These are phyloP conservation scores for Agapostemon virescens DNA, from an alignment of 2,888 invertebrate species.

Conservation along the genomic window DNA sequence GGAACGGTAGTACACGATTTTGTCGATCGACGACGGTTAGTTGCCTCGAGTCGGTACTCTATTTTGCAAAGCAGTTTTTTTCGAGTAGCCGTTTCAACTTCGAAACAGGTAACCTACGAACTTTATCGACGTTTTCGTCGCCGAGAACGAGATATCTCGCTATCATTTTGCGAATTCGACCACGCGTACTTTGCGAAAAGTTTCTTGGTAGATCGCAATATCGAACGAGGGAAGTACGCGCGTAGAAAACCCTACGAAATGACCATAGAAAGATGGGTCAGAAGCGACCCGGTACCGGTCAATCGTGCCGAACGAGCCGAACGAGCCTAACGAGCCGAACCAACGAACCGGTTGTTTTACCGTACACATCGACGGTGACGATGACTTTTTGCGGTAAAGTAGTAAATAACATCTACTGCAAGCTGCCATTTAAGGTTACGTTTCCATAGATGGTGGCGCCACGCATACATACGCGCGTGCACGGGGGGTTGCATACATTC, in stretches of 20 bases:
- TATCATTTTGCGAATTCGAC: no score
- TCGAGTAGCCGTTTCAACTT: background rate
- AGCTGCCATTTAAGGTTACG: slow-evolving; percentile 73
- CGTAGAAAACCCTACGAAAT: background rate
- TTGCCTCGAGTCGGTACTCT: no score
- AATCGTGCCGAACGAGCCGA: background rate
- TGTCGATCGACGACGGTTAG: no score
- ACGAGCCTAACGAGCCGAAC: background rate
- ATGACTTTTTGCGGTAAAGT: slow-evolving; percentile 51
- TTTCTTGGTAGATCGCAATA: background rate
- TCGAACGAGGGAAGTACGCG: background rate
- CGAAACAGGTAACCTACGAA: background rate
- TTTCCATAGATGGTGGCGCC: slow-evolving; percentile 68
- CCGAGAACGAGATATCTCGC: no score
- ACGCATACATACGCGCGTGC: slow-evolving; percentile 26
- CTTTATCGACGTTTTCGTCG: background rate
- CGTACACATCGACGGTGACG: slow-evolving; percentile 42
- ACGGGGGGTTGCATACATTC: slow-evolving; percentile 15
- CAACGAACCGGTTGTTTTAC: slow-evolving; percentile 20
- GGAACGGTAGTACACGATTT: no score
- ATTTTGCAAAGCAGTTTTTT: background rate
- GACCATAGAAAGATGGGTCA: background rate
- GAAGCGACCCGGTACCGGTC: background rate
- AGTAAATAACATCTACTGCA: slow-evolving; percentile 63
- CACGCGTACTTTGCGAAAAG: no score